phyloP scores from a whole-genome alignment of 2,888 invertebrate genomes.

The Anodontia alba region DNA sequence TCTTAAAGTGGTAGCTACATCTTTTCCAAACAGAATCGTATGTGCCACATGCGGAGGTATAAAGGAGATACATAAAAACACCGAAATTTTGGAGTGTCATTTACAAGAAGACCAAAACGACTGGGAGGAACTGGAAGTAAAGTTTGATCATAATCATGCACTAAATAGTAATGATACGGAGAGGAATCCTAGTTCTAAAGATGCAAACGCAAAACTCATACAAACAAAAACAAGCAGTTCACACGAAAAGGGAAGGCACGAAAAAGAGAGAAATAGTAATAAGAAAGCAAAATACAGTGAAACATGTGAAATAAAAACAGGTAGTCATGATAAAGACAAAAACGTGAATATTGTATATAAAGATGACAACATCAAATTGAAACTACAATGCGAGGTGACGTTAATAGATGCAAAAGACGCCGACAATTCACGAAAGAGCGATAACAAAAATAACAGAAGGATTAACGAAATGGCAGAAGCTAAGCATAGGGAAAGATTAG shows the following conservation, averaged over 20 bases:
- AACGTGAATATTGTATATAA: constrained; percentile 41
- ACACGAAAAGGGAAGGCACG: background rate
- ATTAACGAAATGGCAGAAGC: constrained; percentile 28
- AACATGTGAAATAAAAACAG: background rate
- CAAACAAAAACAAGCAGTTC: too few relatives aligned
- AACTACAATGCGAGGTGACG: constrained; percentile 24
- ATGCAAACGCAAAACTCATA: too few relatives aligned
- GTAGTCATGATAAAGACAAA: background rate
- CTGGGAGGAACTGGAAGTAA: too few relatives aligned
- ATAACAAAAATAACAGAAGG: background rate
- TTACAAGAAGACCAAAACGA: too few relatives aligned
- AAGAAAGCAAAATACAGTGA: background rate
- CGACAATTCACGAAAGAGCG: background rate
- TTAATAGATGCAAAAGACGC: background rate
- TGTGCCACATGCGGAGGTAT: constrained; percentile 48
- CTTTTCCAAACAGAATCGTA: constrained; percentile 23
- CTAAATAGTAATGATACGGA: too few relatives aligned
- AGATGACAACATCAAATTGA: constrained; percentile 39
- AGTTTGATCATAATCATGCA: too few relatives aligned
- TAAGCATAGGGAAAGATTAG: constrained; percentile 11
- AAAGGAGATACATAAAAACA: background rate
- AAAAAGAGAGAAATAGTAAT: background rate
- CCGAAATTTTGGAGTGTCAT: too few relatives aligned
- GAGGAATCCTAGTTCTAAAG: too few relatives aligned
- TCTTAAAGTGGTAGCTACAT: constrained; percentile 26